Evolutionary conservation across 2,113 vertebrate genomes (phyloP).

Genomic region (Pollimyrus isidori): DNA sequence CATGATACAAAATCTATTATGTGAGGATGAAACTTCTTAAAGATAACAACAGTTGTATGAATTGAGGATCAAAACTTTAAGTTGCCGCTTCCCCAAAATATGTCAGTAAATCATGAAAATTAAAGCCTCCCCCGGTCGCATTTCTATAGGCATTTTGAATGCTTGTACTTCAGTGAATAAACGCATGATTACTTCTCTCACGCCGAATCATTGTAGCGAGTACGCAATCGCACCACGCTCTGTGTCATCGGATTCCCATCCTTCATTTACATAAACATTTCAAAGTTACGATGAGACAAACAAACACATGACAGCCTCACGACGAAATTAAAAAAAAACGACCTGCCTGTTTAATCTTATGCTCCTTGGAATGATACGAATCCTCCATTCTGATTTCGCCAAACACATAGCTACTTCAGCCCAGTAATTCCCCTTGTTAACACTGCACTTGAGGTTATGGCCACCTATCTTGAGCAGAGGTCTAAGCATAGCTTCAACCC

Average conservation of each 20-base stretch:
- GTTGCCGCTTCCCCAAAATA: neutral
- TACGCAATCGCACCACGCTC: neutral
- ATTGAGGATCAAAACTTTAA: neutral
- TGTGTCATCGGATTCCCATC: neutral
- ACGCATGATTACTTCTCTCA: neutral
- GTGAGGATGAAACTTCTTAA: neutral
- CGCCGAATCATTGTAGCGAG: neutral
- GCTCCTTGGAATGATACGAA: conserved; percentile 22
- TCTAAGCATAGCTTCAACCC: conserved; percentile 37
- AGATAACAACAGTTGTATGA: neutral
- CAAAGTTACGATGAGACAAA: neutral
- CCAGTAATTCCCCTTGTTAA: conserved; percentile 45
- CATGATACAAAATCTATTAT: neutral
- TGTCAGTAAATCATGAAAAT: neutral
- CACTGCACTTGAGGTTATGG: conserved; percentile 32
- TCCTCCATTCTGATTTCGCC: conserved; percentile 46
- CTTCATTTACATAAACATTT: neutral
- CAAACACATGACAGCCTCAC: neutral
- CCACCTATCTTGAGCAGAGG: neutral
- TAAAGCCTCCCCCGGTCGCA: neutral
- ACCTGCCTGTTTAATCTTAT: neutral
- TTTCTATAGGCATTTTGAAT: conserved; percentile 2
- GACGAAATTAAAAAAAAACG: neutral
- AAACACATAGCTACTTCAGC: conserved; percentile 42
- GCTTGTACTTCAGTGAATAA: neutral